Percentiles rank a stretch among this genome's conserved stretches.
These are phyloP conservation scores for Drosophila aff. DNA, from an alignment of 1,140 invertebrate species.

Conservation along the genomic window DNA sequence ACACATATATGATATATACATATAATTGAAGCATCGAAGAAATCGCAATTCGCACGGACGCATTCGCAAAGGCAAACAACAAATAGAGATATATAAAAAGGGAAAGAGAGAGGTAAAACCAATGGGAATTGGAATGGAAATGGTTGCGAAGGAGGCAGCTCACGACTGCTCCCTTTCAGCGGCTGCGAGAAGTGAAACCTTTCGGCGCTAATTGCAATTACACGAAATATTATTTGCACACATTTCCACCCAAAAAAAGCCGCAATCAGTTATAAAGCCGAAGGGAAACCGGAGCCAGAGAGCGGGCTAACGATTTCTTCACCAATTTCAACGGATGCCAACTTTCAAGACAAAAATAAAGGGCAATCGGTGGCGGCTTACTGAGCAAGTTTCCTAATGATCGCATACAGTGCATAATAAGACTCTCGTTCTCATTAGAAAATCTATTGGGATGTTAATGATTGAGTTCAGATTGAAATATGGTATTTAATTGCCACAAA, in stretches of 20 bases:
- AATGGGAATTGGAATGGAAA: constrained; percentile 1
- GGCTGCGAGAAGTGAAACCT: constrained; percentile 28
- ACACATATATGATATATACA: not conserved
- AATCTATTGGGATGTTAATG: not conserved
- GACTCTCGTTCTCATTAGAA: too few relatives aligned
- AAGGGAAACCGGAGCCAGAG: not conserved
- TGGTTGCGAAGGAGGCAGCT: constrained; percentile 1
- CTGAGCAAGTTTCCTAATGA: constrained; percentile 6
- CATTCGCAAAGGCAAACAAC: constrained; percentile 49
- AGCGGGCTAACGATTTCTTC: constrained; percentile 8
- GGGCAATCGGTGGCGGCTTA: not conserved
- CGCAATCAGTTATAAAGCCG: constrained; percentile 45
- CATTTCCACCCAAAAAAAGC: constrained; percentile 35
- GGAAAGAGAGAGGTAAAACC: not conserved
- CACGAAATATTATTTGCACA: constrained; percentile 72
- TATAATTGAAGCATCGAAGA: constrained; percentile 36
- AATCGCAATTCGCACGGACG: constrained; percentile 54
- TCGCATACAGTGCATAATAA: not conserved
- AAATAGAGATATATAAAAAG: constrained; percentile 23
- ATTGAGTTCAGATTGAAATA: not conserved
- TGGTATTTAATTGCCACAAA: not conserved
- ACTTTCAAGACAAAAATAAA: not conserved
- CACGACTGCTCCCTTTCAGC: constrained; percentile 8
- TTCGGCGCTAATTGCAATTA: constrained; percentile 73
- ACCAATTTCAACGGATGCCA: constrained; percentile 1